Evolutionary conservation across 1,140 invertebrate genomes (phyloP).

Genomic region (Cepaea nemoralis): DNA sequence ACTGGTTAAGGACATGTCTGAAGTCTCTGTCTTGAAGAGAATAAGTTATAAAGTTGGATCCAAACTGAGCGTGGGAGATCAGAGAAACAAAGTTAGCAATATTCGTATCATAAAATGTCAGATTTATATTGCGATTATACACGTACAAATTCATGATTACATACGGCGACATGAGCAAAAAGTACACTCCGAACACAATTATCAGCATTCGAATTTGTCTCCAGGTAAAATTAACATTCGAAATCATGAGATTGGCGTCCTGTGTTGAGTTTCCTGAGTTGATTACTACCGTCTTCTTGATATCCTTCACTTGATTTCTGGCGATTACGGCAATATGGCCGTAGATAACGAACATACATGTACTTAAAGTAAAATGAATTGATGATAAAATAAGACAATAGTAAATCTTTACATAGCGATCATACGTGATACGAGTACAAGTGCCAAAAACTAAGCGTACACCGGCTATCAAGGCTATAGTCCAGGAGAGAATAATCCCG

Average conservation of each 20-base stretch:
- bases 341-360: neutral
- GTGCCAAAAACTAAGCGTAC: neutral
- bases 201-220: neutral
- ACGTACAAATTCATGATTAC: neutral
- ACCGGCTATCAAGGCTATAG: neutral
- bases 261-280: neutral
- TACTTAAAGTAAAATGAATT: neutral
- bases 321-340: neutral
- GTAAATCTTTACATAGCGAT: neutral
- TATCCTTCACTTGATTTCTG: neutral
- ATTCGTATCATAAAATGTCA: neutral
- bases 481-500: neutral
- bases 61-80: neutral
- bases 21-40: neutral
- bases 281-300: neutral
- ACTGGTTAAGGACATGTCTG: neutral
- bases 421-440: neutral
- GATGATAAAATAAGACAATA: too few species aligned
- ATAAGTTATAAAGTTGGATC: neutral
- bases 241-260: neutral
- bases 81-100: neutral
- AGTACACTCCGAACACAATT: neutral
- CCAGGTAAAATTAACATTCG: neutral
- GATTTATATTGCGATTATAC: neutral
- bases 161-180: neutral